Base-by-base conservation (phyloP, 1,140 invertebrate genomes). In the Bilobella aurantiaca region DNA sequence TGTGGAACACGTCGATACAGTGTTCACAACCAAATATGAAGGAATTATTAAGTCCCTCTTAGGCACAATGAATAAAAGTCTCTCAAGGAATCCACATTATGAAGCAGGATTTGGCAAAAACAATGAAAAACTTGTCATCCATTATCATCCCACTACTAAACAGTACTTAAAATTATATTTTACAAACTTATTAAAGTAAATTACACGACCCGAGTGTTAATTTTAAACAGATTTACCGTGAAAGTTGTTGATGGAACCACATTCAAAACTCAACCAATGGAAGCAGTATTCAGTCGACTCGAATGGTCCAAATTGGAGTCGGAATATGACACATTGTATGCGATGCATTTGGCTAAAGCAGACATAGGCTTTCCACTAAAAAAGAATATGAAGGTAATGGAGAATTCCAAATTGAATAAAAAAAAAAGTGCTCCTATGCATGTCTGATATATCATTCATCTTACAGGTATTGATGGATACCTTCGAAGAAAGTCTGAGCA, bases 1-100 rank as follows among this genome's bases (percentile, higher is more conserved):
- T 23, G 78, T 84, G 34, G 82, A 82, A 25, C 82, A 85, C 71
- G 81, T 83, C 69, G 83, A 88, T 73, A 79, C 83, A 68, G 82
- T 88, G 74, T 81, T 77, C 47, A 78, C 82, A 62, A 74, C 73
- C 31, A 66, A 34, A 63, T 75, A 76, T 58, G 62, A 77, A 59
- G 65, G 74, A 76, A 79, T 83, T 76, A 68, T 87, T 0, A 81
- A 78, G 76, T 77, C 78, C 2, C 76, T 86, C 66, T 69, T 87
- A 30, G 76, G 76, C 56, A 75, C 80, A 47, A 80, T 84, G 47
- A 75, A 82, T 58, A 83, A 82, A 75, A 79, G 77, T 67, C 74
- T 87, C 25, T 75, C 74, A 46, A 74, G 71, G 2, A 82, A 85
- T 72, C 76, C 77, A 66, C 83, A 81, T 73, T 61, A 66, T 47